These are phyloP conservation scores for Bolinopsis microptera DNA, from an alignment of 37 sponge, comb jelly and placozoan genomes.

Conservation along the genomic window DNA sequence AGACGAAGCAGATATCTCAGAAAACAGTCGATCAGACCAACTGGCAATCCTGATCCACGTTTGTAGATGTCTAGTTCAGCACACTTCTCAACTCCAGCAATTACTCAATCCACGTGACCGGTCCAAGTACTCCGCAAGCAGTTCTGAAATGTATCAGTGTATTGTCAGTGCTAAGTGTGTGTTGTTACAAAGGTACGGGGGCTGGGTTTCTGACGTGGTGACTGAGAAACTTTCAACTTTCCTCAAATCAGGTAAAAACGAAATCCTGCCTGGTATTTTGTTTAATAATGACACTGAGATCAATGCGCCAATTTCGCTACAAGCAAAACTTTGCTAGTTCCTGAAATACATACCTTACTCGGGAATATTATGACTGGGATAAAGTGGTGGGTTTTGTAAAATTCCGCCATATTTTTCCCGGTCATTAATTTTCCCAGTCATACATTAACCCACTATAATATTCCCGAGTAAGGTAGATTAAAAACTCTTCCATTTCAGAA, in stretches of 20 bases:
- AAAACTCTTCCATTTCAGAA: neutral
- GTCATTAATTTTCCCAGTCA: too few species aligned
- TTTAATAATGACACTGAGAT: too few species aligned
- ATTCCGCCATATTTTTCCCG: too few species aligned
- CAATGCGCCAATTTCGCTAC: too few species aligned
- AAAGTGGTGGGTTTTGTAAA: too few species aligned
- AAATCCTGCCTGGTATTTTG: too few species aligned
- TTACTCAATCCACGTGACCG: conserved; percentile 5
- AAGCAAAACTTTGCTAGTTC: too few species aligned
- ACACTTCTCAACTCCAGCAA: neutral
- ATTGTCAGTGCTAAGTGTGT: neutral
- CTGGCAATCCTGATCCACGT: neutral
- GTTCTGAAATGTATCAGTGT: neutral
- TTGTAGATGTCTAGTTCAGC: neutral
- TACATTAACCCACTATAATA: too few species aligned
- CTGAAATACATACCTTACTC: too few species aligned
- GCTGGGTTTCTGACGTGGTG: neutral
- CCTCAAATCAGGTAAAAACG: conserved; percentile 2
- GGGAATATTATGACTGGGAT: too few species aligned
- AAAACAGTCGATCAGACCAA: neutral
- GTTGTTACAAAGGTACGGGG: neutral
- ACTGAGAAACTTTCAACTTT: neutral
- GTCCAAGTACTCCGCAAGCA: conserved; percentile 15
- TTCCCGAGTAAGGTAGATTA: too few species aligned
- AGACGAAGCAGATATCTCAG: neutral